A percentile compares a stretch with the other conserved stretches of the same genome.
These are phyloP conservation scores for Trichomycterus rosablanca DNA, from an alignment of 2,113 vertebrate species.

Conservation along the genomic window DNA sequence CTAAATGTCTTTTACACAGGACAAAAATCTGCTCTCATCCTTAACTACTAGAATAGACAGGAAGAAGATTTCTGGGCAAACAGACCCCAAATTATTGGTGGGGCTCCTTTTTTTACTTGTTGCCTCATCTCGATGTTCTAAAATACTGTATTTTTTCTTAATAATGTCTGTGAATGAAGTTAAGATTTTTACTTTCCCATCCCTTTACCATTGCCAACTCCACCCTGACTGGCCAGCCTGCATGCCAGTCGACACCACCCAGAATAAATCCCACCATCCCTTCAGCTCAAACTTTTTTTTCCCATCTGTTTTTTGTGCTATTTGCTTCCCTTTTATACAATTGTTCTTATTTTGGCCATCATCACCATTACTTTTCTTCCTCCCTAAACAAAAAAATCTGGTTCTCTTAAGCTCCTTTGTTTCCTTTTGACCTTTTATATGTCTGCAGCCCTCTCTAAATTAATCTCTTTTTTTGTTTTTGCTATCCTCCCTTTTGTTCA, in stretches of 20 bases:
- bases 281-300: conserved; percentile 2
- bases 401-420: neutral
- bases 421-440: neutral
- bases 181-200: conserved; percentile 35
- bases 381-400: neutral
- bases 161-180: conserved; percentile 50
- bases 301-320: neutral
- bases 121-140: conserved; percentile 18
- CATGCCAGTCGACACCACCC: conserved; percentile 26
- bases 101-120: conserved; percentile 1
- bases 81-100: conserved; percentile 12
- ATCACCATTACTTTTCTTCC: neutral
- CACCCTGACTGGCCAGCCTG: conserved; percentile 15
- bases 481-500: conserved; percentile 22
- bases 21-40: conserved; percentile 19
- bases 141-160: conserved; percentile 30
- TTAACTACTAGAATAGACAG: conserved; percentile 12
- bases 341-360: conserved; percentile 7
- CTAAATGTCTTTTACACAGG: conserved; percentile 1
- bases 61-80: conserved; percentile 12
- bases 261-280: neutral
- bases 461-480: conserved; percentile 18
- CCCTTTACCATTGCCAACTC: conserved; percentile 26
- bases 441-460: conserved; percentile 9
- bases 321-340: conserved; percentile 7